Evolutionary conservation across 2,113 vertebrate genomes (phyloP), one percentile per base, ranked within the genome.

Genomic region (Alligator mississippiensis): DNA sequence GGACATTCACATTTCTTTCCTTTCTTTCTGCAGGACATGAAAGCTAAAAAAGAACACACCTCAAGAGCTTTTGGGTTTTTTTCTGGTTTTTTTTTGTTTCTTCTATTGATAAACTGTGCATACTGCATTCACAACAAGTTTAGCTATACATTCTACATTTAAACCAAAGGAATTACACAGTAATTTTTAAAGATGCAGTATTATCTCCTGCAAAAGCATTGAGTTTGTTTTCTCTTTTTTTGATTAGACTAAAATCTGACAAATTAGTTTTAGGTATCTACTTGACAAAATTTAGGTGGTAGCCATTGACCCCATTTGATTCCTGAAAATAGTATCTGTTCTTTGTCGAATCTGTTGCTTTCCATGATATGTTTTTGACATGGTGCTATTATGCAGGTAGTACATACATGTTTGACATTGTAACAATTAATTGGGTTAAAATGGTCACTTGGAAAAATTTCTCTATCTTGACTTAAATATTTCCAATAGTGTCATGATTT

Each of bases 11-110:
- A 90, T 97, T 95, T 96, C 93, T 97, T 96, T 97, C 96, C 96
- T 98, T 98, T 97, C 96, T 98, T 98, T 97, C 97, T 98, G 97
- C 96, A 98, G 97, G 97, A 97, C 96, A 96, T 97, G 96, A 98
- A 97, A 98, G 96, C 97, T 98, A 93, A 93, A 98, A 96, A 96
- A 93, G 95, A 95, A 96, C 94, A 95, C 93, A 97, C 95, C 95
- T 97, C 95, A 95, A 97, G 96, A 97, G 92, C 83, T 96, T 97
- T 97, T 88, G 11, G 58, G 87, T 91, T 87, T 93, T 97, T 90
- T 94, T 90, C 96, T 95, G 95, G 91, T 5, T 89, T 97, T 96
- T 85, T 62, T 91, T 96, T 85, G 92, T 94, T 92, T 88, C 84
- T 93, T 96, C 77, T 83, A 2, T 95, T 96, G 93, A 92, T 96